phyloP scores from a whole-genome alignment of 2,113 vertebrate species.

The Mobula hypostoma region DNA sequence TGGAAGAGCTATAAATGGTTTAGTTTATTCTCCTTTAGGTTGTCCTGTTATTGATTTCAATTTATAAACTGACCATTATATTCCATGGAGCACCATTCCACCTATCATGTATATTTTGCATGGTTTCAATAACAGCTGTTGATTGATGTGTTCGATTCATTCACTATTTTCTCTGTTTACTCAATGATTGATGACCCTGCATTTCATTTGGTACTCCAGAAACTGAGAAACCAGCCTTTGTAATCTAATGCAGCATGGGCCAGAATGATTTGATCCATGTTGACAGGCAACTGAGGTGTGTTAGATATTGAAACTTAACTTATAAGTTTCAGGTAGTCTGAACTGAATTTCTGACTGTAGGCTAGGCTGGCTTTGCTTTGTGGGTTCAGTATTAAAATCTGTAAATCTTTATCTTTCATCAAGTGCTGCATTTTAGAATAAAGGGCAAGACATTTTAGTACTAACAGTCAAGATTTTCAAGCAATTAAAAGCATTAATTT shows the following conservation, averaged over 20 bases:
- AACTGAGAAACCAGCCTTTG: neutral
- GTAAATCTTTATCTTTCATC: neutral
- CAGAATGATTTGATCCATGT: neutral
- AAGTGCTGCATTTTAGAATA: neutral
- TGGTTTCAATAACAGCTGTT: constrained; percentile 7
- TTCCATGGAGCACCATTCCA: neutral
- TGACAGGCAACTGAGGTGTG: constrained; percentile 3
- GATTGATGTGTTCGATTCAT: constrained; percentile 4
- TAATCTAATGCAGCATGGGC: neutral
- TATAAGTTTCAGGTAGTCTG: neutral
- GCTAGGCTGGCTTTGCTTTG: neutral
- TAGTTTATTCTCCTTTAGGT: neutral
- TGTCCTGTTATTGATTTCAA: neutral
- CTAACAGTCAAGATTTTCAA: neutral
- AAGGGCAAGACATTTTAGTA: neutral
- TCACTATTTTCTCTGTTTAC: constrained; percentile 15
- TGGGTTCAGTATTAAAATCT: neutral
- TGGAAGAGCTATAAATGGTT: neutral
- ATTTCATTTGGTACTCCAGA: constrained; percentile 7
- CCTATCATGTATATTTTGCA: constrained; percentile 4
- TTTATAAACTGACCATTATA: neutral
- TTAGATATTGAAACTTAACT: neutral
- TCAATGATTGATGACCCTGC: constrained; percentile 8
- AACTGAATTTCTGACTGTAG: neutral
- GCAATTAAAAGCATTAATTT: neutral